Percentiles rank a stretch among this genome's conserved stretches.
phyloP scores from a whole-genome alignment of 2,797 vertebrate genomes.

The Columba guinea region DNA sequence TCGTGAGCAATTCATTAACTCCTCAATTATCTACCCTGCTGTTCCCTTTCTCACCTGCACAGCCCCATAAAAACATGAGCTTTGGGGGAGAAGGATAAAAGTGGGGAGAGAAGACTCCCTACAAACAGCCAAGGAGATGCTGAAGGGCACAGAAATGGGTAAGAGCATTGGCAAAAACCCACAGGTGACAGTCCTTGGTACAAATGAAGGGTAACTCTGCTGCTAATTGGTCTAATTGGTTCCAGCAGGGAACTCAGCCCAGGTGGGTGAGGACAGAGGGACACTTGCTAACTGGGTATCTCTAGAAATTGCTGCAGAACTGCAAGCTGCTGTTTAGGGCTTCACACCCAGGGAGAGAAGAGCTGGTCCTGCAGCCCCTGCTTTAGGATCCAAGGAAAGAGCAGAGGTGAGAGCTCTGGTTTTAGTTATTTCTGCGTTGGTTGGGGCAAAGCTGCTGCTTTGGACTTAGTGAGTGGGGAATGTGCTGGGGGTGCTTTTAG shows the following conservation, averaged over 20 bases:
- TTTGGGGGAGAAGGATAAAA: not conserved
- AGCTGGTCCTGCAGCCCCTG: accelerated
- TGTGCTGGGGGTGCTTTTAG: not conserved
- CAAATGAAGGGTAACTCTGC: not conserved
- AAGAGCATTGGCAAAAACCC: not conserved
- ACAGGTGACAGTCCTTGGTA: not conserved
- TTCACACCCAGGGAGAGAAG: accelerated
- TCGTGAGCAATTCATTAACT: not conserved
- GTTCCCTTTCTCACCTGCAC: not conserved
- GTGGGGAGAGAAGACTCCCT: accelerated
- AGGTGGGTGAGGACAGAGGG: not conserved
- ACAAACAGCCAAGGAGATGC: not conserved
- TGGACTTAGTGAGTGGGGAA: not conserved
- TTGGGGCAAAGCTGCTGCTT: not conserved
- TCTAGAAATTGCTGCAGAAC: not conserved
- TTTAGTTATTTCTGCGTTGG: accelerated
- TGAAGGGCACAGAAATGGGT: not conserved
- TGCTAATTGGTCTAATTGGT: constrained; percentile 23
- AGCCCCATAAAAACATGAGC: not conserved
- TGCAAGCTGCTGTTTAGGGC: accelerated
- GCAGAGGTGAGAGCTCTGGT: not conserved
- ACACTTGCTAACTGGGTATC: not conserved
- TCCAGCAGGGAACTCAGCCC: not conserved
- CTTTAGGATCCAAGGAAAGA: not conserved
- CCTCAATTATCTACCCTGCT: not conserved